Evolutionary conservation across 2,797 vertebrate genomes (phyloP), one percentile per base, ranked within the genome.

Genomic region (Sebastes itinus): DNA sequence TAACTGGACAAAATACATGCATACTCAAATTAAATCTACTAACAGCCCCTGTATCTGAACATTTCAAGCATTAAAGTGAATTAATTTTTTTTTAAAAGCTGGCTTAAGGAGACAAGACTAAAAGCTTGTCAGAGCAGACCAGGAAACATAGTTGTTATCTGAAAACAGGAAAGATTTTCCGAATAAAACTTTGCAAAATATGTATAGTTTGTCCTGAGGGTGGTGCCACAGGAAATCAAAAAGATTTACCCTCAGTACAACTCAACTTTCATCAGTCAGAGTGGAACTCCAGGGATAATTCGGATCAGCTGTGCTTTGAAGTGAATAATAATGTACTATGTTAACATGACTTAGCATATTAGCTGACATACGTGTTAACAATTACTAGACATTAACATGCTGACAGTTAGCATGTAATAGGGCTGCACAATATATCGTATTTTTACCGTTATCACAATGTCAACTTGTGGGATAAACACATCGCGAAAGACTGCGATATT

Each of bases 1-100:
- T 99, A 99, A 25, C 98, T 99, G 78, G 30, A 65, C 25, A 73
- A 25, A 76, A 73, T 9, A 77, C 9, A 70, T 12, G 35, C 14
- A 56, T 1, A 56, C 18, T 61, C 14, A 30, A 38, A 70, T 35
- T 32, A 46, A 25, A 49, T 52, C 4, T 1, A 30, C 8, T 30
- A 60, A 22, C 55, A 49, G n/a, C 2, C 10, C 1, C 27, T 28
- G 16, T 13, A 7, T 42, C 16, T 35, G 28, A 64, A 42, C 52
- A 69, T 42, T 54, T 38, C 5, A 56, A 32, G 49, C 25, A 16
- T 20, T 56, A 4, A 38, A 38, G 42, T 4, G 20, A n/a, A 42
- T 56, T 30, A 6, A 25, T 20, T 56, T 6, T 42, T 32, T 3
- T 27, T 27, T 27, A 32, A 32, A 65, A 49, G 42, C 35, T 38